Evolutionary conservation across 2,113 vertebrate genomes (phyloP).

Genomic region (Gobio gobio): DNA sequence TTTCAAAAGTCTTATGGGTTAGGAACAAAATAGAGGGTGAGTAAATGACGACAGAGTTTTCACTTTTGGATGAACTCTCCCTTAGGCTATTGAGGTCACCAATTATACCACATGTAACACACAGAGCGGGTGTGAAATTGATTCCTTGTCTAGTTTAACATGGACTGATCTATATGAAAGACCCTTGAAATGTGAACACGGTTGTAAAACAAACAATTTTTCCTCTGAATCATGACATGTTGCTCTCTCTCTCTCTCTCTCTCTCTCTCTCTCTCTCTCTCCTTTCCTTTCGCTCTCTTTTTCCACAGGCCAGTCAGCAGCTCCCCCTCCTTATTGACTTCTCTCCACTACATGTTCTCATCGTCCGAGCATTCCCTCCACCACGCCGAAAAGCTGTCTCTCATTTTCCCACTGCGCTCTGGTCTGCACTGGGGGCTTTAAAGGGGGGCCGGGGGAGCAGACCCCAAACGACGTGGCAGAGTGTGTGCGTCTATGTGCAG

Average conservation of each 20-base stretch:
- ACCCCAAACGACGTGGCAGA: constrained; percentile 62
- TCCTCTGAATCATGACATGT: constrained; percentile 50
- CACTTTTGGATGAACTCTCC: neutral
- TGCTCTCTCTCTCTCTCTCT: constrained; percentile 15
- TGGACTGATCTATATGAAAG: constrained; percentile 33
- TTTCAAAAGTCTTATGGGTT: neutral
- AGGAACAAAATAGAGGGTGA: neutral
- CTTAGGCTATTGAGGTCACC: neutral
- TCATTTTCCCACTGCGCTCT: constrained; percentile 57
- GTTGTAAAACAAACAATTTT: constrained; percentile 57
- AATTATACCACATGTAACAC: neutral
- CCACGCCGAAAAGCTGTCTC: constrained; percentile 58
- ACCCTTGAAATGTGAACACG: constrained; percentile 49
- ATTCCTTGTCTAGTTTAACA: constrained; percentile 37
- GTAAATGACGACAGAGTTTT: neutral
- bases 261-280: constrained; percentile 36
- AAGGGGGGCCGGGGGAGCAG: constrained; percentile 49
- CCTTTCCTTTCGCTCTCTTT: constrained; percentile 24
- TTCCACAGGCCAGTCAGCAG: constrained; percentile 56
- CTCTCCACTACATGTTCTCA: constrained; percentile 59
- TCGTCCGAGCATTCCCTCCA: constrained; percentile 60
- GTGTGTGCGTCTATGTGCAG: constrained; percentile 25
- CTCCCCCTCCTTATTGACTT: constrained; percentile 37
- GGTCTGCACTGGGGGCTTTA: constrained; percentile 51
- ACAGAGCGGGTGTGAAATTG: neutral